phyloP scores from a whole-genome alignment of 2,888 invertebrate genomes.

The Myopa testacea region DNA sequence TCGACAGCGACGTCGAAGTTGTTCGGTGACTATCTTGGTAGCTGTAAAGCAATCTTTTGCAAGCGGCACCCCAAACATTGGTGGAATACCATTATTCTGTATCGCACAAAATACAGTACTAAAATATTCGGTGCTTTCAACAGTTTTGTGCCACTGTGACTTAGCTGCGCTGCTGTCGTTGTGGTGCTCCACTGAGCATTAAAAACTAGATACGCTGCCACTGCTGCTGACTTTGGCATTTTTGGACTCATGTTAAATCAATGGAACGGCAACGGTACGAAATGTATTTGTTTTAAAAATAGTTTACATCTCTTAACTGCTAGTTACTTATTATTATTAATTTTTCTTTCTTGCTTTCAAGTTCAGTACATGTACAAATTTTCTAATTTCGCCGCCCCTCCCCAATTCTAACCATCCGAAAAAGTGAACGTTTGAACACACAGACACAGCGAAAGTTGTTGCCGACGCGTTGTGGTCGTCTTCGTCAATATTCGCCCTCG shows the following conservation, averaged over 20 bases:
- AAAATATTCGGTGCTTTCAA: conserved; percentile 15
- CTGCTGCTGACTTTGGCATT: conserved; percentile 31
- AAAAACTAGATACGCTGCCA: not conserved
- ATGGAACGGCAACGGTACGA: conserved; percentile 40
- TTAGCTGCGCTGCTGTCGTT: not conserved
- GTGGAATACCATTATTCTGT: not conserved
- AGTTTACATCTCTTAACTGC: not conserved
- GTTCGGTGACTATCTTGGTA: not conserved
- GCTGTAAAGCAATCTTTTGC: not conserved
- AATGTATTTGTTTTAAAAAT: conserved; percentile 24
- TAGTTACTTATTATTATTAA: conserved; percentile 2
- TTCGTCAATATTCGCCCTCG: not conserved
- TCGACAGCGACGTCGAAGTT: not conserved
- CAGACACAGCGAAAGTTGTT: conserved; percentile 30
- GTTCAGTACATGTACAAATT: not conserved
- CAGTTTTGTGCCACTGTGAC: conserved; percentile 27
- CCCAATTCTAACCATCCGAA: not conserved
- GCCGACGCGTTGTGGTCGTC: not conserved
- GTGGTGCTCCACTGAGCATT: conserved; percentile 29
- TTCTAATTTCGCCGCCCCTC: conserved; percentile 1
- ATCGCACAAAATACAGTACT: not conserved
- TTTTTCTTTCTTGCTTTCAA: not conserved
- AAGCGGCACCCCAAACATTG: conserved; percentile 8
- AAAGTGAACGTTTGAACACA: conserved; percentile 24
- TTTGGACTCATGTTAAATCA: conserved; percentile 33